These are phyloP conservation scores for Amphiprion ocellaris DNA, from an alignment of 2,113 vertebrate species.

Conservation along the genomic window DNA sequence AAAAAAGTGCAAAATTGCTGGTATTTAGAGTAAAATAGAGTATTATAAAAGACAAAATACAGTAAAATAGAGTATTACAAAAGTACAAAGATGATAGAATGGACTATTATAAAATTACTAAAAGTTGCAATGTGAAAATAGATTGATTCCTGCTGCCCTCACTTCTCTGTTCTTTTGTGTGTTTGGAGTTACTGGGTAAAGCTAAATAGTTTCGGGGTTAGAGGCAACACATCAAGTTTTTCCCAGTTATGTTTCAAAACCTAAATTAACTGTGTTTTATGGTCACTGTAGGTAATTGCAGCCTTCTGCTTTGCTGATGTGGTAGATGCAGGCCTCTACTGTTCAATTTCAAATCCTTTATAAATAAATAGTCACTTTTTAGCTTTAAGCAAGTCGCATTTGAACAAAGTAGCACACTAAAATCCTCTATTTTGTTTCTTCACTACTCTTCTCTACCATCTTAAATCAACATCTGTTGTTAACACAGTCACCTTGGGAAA, in stretches of 20 bases:
- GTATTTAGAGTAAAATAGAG: no score
- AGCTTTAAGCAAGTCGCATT: background rate
- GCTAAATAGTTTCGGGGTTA: background rate
- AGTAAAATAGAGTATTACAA: no score
- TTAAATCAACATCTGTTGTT: conserved; percentile 10
- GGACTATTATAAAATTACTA: no score
- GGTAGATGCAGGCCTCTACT: background rate
- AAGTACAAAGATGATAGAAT: no score
- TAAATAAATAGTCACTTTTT: background rate
- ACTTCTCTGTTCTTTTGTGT: conserved; percentile 1
- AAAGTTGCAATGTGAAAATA: no score
- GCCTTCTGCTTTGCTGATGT: background rate
- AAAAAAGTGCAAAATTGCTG: no score
- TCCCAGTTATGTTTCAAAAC: background rate
- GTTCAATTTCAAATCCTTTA: background rate
- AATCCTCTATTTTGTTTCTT: background rate
- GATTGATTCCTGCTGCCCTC: background rate
- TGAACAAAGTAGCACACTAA: background rate
- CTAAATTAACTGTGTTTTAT: conserved; percentile 2
- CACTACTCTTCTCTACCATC: background rate
- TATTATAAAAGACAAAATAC: no score
- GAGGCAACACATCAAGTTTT: background rate
- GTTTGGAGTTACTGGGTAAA: background rate
- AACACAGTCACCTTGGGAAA: conserved; percentile 2
- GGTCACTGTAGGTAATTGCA: background rate